Conservation (phyloP, 1,140 invertebrate genomes). For the Bombus pyrosoma region DNA sequence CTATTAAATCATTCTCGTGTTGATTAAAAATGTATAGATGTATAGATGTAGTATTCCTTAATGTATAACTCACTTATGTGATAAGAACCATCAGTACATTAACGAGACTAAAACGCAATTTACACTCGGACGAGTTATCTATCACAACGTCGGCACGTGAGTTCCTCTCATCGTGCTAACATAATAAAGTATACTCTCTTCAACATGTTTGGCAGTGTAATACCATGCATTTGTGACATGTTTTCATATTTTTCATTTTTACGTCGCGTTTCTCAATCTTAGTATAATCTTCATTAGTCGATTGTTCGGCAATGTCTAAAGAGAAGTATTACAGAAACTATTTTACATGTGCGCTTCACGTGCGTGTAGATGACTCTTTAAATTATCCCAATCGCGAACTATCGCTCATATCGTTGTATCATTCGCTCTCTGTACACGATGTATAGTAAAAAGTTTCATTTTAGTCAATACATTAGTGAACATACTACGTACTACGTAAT, state of each 20-base stretch:
- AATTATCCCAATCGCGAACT: neutral
- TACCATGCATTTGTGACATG: constrained; percentile 23
- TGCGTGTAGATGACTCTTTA: neutral
- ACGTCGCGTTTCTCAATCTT: neutral
- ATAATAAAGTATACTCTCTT: neutral
- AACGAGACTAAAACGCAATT: constrained; percentile 15
- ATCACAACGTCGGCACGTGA: constrained; percentile 47
- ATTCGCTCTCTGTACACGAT: constrained; percentile 16
- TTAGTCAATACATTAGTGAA: neutral
- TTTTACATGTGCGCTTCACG: neutral
- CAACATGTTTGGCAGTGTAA: constrained; percentile 55
- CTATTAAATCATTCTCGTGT: neutral
- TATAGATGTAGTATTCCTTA: constrained; percentile 9
- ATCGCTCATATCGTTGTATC: constrained; percentile 14
- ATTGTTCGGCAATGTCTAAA: neutral
- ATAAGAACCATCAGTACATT: neutral
- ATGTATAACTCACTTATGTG: neutral
- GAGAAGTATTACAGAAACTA: neutral
- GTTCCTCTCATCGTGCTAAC: constrained; percentile 10
- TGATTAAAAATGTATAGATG: neutral
- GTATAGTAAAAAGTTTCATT: neutral
- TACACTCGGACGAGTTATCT: constrained; percentile 36
- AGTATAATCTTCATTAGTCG: neutral
- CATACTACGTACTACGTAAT: constrained; percentile 4
- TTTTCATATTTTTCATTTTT: neutral